phyloP scores from a whole-genome alignment of 2,888 invertebrate species.

The Margaritifera margaritifera region DNA sequence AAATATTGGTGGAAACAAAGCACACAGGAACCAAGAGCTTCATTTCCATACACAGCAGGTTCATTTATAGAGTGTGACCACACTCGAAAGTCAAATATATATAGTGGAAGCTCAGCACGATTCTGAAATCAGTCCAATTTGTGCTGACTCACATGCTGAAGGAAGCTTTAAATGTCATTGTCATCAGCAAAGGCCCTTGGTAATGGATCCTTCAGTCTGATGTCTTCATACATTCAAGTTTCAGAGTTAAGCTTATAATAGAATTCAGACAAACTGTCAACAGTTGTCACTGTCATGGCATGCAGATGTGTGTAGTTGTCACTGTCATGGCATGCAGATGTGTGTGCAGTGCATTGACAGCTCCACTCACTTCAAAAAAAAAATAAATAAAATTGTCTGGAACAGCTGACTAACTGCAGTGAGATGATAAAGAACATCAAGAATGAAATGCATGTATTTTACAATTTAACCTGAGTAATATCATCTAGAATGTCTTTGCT shows the following conservation, averaged over 20 bases:
- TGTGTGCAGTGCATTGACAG: conserved; percentile 20
- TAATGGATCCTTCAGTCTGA: too few species aligned
- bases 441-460: conserved; percentile 20
- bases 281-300: conserved; percentile 4
- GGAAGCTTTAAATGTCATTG: too few species aligned
- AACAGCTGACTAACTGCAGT: conserved; percentile 15
- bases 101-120: conserved; percentile 1
- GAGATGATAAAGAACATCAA: conserved; percentile 16
- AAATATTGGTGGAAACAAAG: conserved; percentile 2
- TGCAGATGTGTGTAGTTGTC: conserved; percentile 10
- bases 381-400: conserved; percentile 11
- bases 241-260: too few species aligned
- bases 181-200: too few species aligned
- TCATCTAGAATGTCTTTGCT: conserved; percentile 16
- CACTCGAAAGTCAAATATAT: background rate
- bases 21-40: conserved; percentile 8
- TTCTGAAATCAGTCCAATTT: conserved; percentile 14
- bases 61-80: conserved; percentile 8
- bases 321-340: conserved; percentile 19
- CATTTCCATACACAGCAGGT: conserved; percentile 11
- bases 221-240: too few species aligned
- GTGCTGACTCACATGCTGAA: conserved; percentile 7
- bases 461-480: conserved; percentile 17
- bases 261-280: conserved; percentile 17
- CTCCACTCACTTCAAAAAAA: conserved; percentile 14